Evolutionary conservation across 2,888 invertebrate genomes (phyloP), one percentile per base, ranked within the genome.

Genomic region (Drosophila macrospina): DNA sequence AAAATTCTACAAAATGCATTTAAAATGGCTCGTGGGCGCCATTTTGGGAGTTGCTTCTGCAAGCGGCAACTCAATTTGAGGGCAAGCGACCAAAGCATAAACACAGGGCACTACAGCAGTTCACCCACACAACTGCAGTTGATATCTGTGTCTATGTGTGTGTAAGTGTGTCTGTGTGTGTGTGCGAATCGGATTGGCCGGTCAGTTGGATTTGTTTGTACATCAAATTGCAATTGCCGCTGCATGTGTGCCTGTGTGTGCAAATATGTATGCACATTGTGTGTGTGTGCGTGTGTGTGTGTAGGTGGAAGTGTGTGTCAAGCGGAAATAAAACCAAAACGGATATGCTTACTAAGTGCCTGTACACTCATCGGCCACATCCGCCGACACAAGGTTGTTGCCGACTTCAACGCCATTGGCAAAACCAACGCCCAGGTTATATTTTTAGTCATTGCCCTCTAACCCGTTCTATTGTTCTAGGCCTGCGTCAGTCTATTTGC

Each of bases 301-400:
- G 47, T 48, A 51, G 62, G 54, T 50, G 26, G 15, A 36, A 42
- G 61, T 71, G 60, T 68, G 62, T 71, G 68, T 54, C 34, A 42
- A 78, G 61, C 82, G 85, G 87, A 87, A 85, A 86, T 86, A 87
- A 86, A 86, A 87, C 78, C 76, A 78, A 85, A 87, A 74, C 87
- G 85, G 86, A 86, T 85, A 85, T 87, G 82, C 87, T 85, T 80
- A 71, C 87, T 80, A 82, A 85, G 85, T 78, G 78, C 82, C 82
- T 67, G 59, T 69, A 82, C 82, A 82, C 74, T 78, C 74, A 63
- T 74, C 75, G 71, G 67, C 76, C 85, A 78, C 80, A 78, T 86
- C 85, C 85, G 87, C 65, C 74, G 57, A 56, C 55, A 24, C 42
- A 59, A 62, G 66, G 47, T 55, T 65, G 57, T 64, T 63, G 44